Conservation (phyloP, 2,113 vertebrate genomes). For the Phalacrocorax pelagicus region DNA sequence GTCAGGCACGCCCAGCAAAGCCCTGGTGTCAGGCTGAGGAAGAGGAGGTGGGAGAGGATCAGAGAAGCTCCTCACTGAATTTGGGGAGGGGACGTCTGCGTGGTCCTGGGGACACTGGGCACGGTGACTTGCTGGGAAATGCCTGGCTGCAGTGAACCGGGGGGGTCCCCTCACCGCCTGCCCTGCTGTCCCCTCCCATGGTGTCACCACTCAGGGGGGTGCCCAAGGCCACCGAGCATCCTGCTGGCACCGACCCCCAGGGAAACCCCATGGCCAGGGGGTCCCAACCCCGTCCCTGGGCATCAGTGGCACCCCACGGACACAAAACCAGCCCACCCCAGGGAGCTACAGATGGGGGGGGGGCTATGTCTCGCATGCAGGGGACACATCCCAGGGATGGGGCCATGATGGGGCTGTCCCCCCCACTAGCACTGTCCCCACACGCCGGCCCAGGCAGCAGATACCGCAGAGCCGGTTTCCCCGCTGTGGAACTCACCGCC, state of each 20-base stretch:
- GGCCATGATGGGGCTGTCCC: too few species aligned
- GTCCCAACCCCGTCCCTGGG: background rate
- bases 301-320: background rate
- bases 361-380: rapidly evolving
- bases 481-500: conserved; percentile 68
- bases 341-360: background rate
- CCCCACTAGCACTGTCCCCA: background rate
- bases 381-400: too few species aligned
- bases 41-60: rapidly evolving
- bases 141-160: background rate
- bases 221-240: background rate
- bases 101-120: background rate
- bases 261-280: background rate
- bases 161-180: background rate
- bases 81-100: rapidly evolving
- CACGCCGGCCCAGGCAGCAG: background rate
- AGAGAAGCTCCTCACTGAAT: background rate
- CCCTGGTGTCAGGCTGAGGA: background rate
- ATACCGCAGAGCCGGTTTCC: background rate
- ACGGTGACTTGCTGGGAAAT: background rate
- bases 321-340: background rate
- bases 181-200: background rate
- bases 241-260: background rate
- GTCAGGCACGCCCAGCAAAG: background rate
- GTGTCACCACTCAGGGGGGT: background rate